phyloP scores from a whole-genome alignment of 2,113 vertebrate species.

The Pollimyrus isidori region DNA sequence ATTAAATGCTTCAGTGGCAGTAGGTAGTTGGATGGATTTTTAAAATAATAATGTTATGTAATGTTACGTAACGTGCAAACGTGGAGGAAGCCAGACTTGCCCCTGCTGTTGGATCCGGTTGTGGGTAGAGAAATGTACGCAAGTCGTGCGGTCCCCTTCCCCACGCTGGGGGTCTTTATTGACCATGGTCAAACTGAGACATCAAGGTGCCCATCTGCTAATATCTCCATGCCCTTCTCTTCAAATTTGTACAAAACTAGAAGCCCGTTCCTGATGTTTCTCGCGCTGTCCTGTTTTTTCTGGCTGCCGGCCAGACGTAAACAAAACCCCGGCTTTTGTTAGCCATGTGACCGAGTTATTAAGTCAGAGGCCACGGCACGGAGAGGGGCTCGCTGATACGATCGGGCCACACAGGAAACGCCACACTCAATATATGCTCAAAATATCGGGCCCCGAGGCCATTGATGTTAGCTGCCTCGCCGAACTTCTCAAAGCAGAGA shows the following conservation, averaged over 20 bases:
- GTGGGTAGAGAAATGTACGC: neutral
- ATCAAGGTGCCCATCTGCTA: neutral
- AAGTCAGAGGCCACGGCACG: neutral
- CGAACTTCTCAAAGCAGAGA: slow-evolving; percentile 55
- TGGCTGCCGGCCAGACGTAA: slow-evolving; percentile 61
- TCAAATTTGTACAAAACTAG: neutral
- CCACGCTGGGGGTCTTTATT: neutral
- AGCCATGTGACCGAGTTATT: slow-evolving; percentile 19
- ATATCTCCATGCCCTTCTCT: neutral
- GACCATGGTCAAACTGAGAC: neutral
- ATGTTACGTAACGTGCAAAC: neutral
- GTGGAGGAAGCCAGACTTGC: neutral
- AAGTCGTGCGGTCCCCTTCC: neutral
- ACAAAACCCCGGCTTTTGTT: slow-evolving; percentile 70
- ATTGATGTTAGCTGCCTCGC: slow-evolving; percentile 44
- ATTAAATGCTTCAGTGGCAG: neutral
- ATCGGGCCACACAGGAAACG: slow-evolving; percentile 46
- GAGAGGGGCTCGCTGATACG: neutral
- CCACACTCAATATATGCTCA: slow-evolving; percentile 40
- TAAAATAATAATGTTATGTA: neutral
- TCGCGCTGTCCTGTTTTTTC: slow-evolving; percentile 58
- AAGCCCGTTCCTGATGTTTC: neutral
- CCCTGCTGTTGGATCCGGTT: neutral
- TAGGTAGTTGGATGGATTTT: neutral
- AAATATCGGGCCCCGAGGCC: slow-evolving; percentile 55